Evolutionary conservation across 2,797 vertebrate species (phyloP).

Genomic region (Sylvilagus floridanus): DNA sequence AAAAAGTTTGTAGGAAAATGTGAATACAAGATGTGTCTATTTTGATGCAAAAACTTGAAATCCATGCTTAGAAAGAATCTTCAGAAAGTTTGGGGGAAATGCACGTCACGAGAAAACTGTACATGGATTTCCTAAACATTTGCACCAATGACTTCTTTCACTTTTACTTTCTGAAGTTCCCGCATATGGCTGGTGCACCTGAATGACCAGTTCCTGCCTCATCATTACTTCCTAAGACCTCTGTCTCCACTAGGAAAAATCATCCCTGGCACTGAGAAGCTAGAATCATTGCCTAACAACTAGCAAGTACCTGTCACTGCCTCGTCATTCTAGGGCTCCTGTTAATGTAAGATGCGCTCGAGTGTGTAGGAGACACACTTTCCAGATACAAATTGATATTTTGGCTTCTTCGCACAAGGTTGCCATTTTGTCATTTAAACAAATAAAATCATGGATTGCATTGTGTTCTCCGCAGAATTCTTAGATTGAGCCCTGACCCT

Average conservation of each 20-base stretch:
- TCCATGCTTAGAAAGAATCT: too few relatives aligned
- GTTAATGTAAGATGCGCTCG: neutral
- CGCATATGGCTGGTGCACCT: neutral
- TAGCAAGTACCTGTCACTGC: neutral
- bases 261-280: neutral
- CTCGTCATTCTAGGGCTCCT: neutral
- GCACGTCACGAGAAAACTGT: too few relatives aligned
- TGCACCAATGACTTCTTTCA: too few relatives aligned
- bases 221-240: neutral
- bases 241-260: neutral
- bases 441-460: neutral
- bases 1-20: too few relatives aligned
- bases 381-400: neutral
- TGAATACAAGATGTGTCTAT: too few relatives aligned
- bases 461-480: neutral
- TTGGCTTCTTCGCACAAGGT: neutral
- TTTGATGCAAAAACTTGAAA: too few relatives aligned
- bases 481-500: neutral
- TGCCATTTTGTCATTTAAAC: neutral
- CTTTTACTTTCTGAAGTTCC: too few relatives aligned
- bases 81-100: too few relatives aligned
- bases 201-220: neutral
- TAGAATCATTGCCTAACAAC: neutral
- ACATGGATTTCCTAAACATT: too few relatives aligned
- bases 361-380: neutral